Percentiles rank a stretch among this genome's conserved stretches.
Conservation (phyloP, 2,888 invertebrate genomes). For the Pristionchus maxplancki region DNA sequence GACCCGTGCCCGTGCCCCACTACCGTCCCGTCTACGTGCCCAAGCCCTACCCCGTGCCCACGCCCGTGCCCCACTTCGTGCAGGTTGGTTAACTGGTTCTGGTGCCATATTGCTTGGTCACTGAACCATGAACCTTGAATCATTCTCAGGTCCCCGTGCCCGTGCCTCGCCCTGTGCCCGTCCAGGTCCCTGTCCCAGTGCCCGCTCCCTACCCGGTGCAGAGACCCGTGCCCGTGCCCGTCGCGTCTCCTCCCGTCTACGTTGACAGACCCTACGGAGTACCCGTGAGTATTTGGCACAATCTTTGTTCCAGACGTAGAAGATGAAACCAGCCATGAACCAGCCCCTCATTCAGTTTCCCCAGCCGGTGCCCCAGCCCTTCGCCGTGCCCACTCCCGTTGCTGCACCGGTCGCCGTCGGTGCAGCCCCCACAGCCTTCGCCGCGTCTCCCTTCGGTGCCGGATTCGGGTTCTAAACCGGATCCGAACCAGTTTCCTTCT, state of each 20-base stretch:
- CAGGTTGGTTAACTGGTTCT: neutral
- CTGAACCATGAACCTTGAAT: no score
- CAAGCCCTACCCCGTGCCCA: slow-evolving; percentile 42
- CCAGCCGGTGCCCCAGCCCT: neutral
- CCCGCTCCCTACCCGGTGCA: slow-evolving; percentile 36
- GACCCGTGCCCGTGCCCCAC: slow-evolving; percentile 38
- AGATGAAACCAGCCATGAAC: no score
- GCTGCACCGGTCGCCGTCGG: neutral
- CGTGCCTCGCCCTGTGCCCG: neutral
- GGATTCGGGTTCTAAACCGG: slow-evolving; percentile 6
- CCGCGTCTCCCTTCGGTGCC: neutral
- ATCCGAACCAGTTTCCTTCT: neutral
- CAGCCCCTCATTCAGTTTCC: neutral
- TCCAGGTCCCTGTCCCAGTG: slow-evolving; percentile 33
- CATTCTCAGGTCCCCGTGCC: slow-evolving; percentile 34
- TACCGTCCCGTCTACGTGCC: slow-evolving; percentile 4
- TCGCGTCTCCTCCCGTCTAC: slow-evolving; percentile 26
- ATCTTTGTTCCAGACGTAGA: no score
- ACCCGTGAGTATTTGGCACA: neutral
- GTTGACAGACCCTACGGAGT: neutral
- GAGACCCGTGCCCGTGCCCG: slow-evolving; percentile 32
- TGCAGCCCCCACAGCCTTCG: neutral
- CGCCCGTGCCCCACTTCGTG: slow-evolving; percentile 40
- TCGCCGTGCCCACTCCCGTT: slow-evolving; percentile 41
- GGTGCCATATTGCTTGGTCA: neutral